These are phyloP conservation scores for Parauchenoglanis ngamensis DNA, from an alignment of 2,797 vertebrate genomes.

Conservation along the genomic window DNA sequence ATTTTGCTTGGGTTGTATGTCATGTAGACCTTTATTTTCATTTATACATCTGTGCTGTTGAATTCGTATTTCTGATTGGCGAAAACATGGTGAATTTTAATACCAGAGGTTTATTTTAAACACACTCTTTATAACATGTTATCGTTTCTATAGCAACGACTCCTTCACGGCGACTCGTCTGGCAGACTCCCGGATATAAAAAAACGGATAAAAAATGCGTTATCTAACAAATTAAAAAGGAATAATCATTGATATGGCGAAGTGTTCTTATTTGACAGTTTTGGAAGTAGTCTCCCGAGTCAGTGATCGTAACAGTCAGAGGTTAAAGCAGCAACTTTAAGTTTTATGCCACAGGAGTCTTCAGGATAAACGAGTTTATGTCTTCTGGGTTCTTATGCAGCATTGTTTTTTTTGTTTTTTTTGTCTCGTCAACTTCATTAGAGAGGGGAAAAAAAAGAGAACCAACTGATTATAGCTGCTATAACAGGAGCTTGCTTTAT, in stretches of 20 bases:
- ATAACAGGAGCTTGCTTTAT: not conserved
- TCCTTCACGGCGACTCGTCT: not conserved
- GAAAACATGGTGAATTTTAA: not conserved
- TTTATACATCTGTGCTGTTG: too few species aligned
- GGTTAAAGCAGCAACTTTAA: not conserved
- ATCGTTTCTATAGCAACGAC: not conserved
- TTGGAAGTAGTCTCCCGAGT: not conserved
- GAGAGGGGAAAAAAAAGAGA: not conserved
- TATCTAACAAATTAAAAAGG: too few species aligned
- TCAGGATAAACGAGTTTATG: not conserved
- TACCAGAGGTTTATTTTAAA: not conserved
- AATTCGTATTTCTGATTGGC: not conserved
- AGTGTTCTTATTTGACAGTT: not conserved
- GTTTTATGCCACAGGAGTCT: not conserved
- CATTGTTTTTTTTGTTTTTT: not conserved
- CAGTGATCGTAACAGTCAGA: not conserved
- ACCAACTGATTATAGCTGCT: not conserved
- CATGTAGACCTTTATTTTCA: not conserved
- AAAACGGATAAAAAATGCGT: not conserved
- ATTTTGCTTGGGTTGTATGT: not conserved
- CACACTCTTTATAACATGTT: not conserved
- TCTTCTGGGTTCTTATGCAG: not conserved
- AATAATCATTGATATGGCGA: not conserved
- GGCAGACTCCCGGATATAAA: not conserved
- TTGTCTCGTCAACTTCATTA: not conserved